Conservation (phyloP, 2,888 invertebrate species). For the Ypsolopha scabrella region DNA sequence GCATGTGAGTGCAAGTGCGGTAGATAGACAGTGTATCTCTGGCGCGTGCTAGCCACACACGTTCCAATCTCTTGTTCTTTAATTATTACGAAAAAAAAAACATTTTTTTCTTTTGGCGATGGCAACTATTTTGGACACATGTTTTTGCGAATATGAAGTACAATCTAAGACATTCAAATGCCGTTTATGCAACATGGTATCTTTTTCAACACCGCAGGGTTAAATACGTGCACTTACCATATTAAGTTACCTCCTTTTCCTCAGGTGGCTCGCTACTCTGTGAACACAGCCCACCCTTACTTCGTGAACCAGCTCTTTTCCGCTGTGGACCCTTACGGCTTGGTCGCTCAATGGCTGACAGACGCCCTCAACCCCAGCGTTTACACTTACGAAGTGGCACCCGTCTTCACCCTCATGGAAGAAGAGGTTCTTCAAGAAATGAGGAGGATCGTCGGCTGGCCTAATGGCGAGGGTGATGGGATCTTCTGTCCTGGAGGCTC, state of each 20-base stretch:
- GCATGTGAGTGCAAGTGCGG: too few species aligned
- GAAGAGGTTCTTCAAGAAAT: slow-evolving; percentile 83
- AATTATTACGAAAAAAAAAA: too few species aligned
- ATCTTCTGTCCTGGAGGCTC: slow-evolving; percentile 94
- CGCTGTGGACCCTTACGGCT: slow-evolving; percentile 85
- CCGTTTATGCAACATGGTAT: too few species aligned
- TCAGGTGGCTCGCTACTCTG: slow-evolving; percentile 78
- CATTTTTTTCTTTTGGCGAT: too few species aligned
- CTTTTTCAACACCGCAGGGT: too few species aligned
- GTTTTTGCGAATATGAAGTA: too few species aligned
- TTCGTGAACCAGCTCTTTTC: slow-evolving; percentile 92
- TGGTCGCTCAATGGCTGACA: slow-evolving; percentile 87
- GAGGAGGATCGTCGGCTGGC: slow-evolving; percentile 82
- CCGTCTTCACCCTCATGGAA: slow-evolving; percentile 90
- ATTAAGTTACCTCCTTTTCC: slow-evolving; percentile 3
- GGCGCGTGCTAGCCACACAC: too few species aligned
- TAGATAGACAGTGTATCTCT: too few species aligned
- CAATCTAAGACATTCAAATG: too few species aligned
- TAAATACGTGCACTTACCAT: too few species aligned
- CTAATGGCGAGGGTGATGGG: slow-evolving; percentile 81
- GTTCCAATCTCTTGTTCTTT: too few species aligned
- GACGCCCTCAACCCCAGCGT: slow-evolving; percentile 89
- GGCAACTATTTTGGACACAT: too few species aligned
- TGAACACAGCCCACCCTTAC: slow-evolving; percentile 91
- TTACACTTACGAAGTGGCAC: slow-evolving; percentile 91